Evolutionary conservation across 2,797 vertebrate genomes (phyloP).

Genomic region (Tauraco hartlaubi): DNA sequence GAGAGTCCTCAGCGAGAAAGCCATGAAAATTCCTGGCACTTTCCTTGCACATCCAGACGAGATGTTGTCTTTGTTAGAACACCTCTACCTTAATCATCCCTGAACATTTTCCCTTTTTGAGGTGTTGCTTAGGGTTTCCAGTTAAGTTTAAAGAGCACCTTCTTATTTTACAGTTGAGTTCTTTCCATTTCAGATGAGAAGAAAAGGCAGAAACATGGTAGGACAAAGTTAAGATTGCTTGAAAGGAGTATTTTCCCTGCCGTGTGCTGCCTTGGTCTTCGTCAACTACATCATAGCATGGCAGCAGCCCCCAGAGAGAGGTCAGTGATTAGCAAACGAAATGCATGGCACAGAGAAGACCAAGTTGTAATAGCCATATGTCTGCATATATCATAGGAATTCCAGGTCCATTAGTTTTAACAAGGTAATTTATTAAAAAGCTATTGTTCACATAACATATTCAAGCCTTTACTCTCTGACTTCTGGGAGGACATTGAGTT

Average conservation of each 20-base stretch:
- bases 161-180: neutral
- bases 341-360: neutral
- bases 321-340: neutral
- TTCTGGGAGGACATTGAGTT: neutral
- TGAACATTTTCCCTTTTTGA: neutral
- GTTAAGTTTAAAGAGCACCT: neutral
- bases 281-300: neutral
- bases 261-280: neutral
- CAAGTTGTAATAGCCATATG: neutral
- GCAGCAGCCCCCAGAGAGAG: neutral
- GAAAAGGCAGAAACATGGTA: neutral
- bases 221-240: neutral
- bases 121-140: neutral
- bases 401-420: neutral
- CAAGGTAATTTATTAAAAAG: neutral
- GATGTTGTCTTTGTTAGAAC: neutral
- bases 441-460: neutral
- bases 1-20: neutral
- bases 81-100: neutral
- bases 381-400: neutral
- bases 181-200: neutral
- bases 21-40: neutral
- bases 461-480: neutral
- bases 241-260: neutral
- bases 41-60: neutral